These are phyloP conservation scores for Protaetia brevitarsis DNA, from an alignment of 1,140 invertebrate genomes.

Conservation along the genomic window DNA sequence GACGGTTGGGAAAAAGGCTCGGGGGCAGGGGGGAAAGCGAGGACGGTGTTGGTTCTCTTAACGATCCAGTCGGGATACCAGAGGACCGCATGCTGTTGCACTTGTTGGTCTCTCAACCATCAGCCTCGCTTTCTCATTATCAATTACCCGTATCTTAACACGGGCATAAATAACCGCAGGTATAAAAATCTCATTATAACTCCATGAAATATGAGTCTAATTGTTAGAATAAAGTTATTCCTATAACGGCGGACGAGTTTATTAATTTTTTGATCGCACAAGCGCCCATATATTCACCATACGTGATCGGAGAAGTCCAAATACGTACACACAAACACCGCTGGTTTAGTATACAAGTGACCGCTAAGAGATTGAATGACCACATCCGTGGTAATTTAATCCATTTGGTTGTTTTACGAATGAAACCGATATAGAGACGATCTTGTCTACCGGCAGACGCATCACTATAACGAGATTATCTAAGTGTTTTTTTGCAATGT, in stretches of 20 bases:
- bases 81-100: slow-evolving; percentile 26
- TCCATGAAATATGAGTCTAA: slow-evolving; percentile 42
- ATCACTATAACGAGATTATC: too few relatives aligned
- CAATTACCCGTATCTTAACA: slow-evolving; percentile 43
- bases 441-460: too few relatives aligned
- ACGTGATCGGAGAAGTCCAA: too few relatives aligned
- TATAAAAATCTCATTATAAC: slow-evolving; percentile 42
- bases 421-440: too few relatives aligned
- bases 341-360: too few relatives aligned
- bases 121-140: slow-evolving; percentile 38
- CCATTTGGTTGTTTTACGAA: too few relatives aligned
- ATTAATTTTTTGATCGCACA: too few relatives aligned
- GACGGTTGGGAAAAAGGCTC: neutral
- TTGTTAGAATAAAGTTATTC: slow-evolving; percentile 35
- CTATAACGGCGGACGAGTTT: slow-evolving; percentile 26
- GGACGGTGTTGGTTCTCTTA: slow-evolving; percentile 18
- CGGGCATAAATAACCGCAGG: slow-evolving; percentile 40
- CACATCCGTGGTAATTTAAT: too few relatives aligned
- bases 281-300: too few relatives aligned
- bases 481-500: too few relatives aligned
- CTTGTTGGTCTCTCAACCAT: slow-evolving; percentile 25
- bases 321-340: too few relatives aligned
- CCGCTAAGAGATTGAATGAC: too few relatives aligned
- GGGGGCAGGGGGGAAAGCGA: neutral
- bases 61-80: slow-evolving; percentile 17